Evolutionary conservation across 2,797 vertebrate species (phyloP).

Genomic region (Periparus ater): DNA sequence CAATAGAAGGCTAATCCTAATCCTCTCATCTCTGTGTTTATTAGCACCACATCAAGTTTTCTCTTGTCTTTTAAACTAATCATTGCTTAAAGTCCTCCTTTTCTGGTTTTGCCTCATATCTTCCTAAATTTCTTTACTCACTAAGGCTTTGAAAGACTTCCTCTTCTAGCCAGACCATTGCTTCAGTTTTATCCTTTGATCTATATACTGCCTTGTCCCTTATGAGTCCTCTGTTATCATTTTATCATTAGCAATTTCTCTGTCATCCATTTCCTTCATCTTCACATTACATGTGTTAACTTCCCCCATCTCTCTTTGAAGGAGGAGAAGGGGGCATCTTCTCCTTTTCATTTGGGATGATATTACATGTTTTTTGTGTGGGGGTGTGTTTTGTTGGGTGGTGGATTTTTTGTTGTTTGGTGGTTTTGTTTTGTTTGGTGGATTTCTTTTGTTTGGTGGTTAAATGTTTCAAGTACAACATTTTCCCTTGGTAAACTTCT

Average conservation of each 20-base stretch:
- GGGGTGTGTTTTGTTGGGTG: neutral
- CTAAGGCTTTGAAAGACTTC: neutral
- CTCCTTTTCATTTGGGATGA: neutral
- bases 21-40: neutral
- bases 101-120: neutral
- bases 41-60: neutral
- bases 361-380: neutral
- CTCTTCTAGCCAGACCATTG: neutral
- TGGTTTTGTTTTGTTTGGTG: neutral
- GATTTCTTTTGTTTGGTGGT: neutral
- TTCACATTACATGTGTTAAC: neutral
- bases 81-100: neutral
- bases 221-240: neutral
- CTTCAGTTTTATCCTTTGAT: neutral
- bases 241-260: neutral
- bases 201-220: neutral
- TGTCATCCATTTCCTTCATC: neutral
- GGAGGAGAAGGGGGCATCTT: neutral
- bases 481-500: neutral
- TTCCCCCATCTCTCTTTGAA: neutral
- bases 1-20: neutral
- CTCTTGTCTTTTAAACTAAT: neutral
- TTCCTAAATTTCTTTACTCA: neutral
- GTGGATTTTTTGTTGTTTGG: neutral
- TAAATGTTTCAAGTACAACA: neutral